Evolutionary conservation across 2,888 invertebrate species (phyloP).

Genomic region (Ormia ochracea): DNA sequence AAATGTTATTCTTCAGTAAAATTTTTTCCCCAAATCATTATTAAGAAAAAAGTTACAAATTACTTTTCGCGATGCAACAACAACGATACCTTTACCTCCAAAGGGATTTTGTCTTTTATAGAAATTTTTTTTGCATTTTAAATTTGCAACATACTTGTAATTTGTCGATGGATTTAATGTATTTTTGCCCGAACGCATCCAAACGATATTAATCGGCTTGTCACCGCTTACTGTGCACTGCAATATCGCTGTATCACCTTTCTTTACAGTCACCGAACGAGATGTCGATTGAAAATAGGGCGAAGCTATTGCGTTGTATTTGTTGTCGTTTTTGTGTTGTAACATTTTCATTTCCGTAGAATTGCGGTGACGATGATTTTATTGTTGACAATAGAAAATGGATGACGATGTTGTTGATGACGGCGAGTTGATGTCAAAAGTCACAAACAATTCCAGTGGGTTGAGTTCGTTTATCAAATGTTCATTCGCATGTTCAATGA

Average conservation of each 20-base stretch:
- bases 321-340: neutral
- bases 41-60: constrained; percentile 23
- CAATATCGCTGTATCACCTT: constrained; percentile 84
- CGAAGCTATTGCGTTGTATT: constrained; percentile 79
- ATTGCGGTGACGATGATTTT: constrained; percentile 1
- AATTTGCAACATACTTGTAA: constrained; percentile 79
- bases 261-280: constrained; percentile 83
- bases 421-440: constrained; percentile 41
- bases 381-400: constrained; percentile 7
- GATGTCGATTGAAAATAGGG: constrained; percentile 85
- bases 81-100: constrained; percentile 18
- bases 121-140: neutral
- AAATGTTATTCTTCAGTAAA: neutral
- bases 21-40: constrained; percentile 1
- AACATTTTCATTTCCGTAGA: constrained; percentile 29
- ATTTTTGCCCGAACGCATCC: constrained; percentile 84
- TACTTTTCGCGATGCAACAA: neutral
- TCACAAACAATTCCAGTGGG: constrained; percentile 40
- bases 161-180: constrained; percentile 84
- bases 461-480: constrained; percentile 10
- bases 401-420: constrained; percentile 5
- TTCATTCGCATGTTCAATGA: constrained; percentile 19
- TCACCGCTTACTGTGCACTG: constrained; percentile 88
- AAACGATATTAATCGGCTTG: constrained; percentile 86
- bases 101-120: constrained; percentile 16